Evolutionary conservation across 2,113 vertebrate genomes (phyloP).

Genomic region (Loxodonta africana): DNA sequence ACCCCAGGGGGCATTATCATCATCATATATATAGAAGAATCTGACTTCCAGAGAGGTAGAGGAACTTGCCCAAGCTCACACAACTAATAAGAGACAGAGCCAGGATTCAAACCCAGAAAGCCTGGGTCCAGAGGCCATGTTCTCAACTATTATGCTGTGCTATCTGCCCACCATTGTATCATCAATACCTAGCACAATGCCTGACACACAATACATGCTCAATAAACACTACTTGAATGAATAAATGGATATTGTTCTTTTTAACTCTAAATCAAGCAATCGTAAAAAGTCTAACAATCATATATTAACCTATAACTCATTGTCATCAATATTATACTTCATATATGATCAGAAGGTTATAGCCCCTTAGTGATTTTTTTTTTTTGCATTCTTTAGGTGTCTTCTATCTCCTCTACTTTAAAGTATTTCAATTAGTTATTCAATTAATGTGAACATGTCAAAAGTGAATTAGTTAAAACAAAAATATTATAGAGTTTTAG

Average conservation of each 20-base stretch:
- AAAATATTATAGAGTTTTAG: slow-evolving; percentile 12
- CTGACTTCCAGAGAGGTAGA: slow-evolving; percentile 1
- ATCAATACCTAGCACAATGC: background rate
- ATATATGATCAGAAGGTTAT: background rate
- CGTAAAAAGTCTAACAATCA: background rate
- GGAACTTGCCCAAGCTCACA: slow-evolving; percentile 11
- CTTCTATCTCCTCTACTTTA: background rate
- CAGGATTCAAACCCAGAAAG: background rate
- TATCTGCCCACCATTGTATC: background rate
- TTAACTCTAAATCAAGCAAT: background rate
- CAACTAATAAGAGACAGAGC: slow-evolving; percentile 19
- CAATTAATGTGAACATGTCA: background rate
- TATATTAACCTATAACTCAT: background rate
- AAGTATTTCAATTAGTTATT: background rate
- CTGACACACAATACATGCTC: background rate
- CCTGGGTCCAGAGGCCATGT: background rate
- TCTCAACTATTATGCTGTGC: background rate
- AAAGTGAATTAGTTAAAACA: background rate
- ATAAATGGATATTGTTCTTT: background rate
- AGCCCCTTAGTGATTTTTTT: background rate
- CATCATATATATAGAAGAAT: background rate
- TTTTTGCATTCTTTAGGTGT: background rate
- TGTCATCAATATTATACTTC: background rate
- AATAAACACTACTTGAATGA: background rate
- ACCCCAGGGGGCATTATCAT: background rate